Evolutionary conservation across 2,888 invertebrate species (phyloP).

Genomic region (Thecophora atra): DNA sequence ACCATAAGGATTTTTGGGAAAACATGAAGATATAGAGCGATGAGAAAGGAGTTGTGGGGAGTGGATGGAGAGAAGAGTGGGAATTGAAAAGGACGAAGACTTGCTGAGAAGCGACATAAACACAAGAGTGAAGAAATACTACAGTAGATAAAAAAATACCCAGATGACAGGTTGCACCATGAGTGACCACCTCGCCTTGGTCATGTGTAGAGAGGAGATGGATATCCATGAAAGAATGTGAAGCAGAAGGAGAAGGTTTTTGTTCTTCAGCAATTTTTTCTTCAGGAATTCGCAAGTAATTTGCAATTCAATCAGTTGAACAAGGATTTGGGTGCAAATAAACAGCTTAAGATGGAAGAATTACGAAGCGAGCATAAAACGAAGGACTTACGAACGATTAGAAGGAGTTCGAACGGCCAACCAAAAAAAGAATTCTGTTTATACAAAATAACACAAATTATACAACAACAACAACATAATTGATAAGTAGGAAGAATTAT

Average conservation of each 20-base stretch:
- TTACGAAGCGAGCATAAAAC: background rate
- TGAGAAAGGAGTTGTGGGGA: background rate
- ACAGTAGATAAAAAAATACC: background rate
- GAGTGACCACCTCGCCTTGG: background rate
- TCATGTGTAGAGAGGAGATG: background rate
- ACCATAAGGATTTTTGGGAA: too few species aligned
- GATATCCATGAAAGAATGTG: background rate
- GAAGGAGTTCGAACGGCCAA: background rate
- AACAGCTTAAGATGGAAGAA: background rate
- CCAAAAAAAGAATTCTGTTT: background rate
- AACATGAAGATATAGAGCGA: background rate
- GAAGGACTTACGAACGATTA: background rate
- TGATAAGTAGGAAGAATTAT: too few species aligned
- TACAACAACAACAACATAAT: too few species aligned
- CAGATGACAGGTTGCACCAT: background rate
- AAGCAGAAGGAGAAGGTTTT: background rate
- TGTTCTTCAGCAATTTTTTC: constrained; percentile 38
- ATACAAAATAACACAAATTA: background rate
- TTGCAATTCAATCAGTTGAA: constrained; percentile 50
- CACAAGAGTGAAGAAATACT: background rate
- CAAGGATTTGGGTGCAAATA: background rate
- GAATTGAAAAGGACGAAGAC: constrained; percentile 13
- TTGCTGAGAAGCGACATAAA: background rate
- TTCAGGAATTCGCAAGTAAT: constrained; percentile 47
- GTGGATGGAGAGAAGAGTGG: background rate